phyloP scores from a whole-genome alignment of 2,113 vertebrate species.

The Drymodes brunneopygia region DNA sequence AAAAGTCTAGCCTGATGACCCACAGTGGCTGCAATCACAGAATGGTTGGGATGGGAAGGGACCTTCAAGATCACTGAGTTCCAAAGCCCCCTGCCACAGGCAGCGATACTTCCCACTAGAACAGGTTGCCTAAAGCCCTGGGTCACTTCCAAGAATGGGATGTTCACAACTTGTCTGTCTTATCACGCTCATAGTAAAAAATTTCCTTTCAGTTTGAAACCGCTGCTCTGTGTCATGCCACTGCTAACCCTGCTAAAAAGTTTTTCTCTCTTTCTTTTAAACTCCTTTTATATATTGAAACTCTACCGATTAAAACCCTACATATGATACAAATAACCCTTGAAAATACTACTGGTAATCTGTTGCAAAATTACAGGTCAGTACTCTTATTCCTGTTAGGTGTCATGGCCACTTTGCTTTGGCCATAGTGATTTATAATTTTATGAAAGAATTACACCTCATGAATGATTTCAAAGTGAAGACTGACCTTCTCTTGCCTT shows the following conservation, averaged over 20 bases:
- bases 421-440: neutral
- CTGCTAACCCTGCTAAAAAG: neutral
- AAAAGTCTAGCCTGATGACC: neutral
- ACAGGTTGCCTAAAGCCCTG: neutral
- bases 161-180: neutral
- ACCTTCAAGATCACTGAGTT: neutral
- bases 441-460: neutral
- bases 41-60: neutral
- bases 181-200: neutral
- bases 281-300: neutral
- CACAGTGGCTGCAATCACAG: neutral
- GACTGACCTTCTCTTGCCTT: neutral
- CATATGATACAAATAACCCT: too few relatives aligned
- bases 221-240: neutral
- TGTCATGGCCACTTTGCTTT: neutral
- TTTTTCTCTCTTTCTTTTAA: neutral
- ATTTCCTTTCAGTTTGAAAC: neutral
- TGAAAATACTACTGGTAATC: neutral
- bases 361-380: neutral
- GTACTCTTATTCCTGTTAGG: neutral
- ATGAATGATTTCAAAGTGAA: neutral
- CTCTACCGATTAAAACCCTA: neutral
- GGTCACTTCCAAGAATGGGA: neutral
- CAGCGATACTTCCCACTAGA: too few relatives aligned
- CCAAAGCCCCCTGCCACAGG: fast-evolving